Evolutionary conservation across 2,888 invertebrate species (phyloP).

Genomic region (Drosophila niveifrons): DNA sequence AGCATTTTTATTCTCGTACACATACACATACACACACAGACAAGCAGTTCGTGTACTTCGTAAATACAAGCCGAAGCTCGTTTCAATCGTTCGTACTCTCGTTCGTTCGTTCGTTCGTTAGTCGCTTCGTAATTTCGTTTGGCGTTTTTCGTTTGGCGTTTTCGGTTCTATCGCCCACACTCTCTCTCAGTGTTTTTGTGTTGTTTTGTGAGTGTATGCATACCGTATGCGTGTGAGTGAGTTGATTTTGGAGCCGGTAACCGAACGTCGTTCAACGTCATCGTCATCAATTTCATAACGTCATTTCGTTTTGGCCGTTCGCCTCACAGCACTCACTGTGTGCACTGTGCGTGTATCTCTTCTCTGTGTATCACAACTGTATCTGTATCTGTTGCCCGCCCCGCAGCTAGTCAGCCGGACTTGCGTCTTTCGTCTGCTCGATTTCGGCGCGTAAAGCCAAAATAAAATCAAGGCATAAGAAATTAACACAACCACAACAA

Average conservation of each 20-base stretch:
- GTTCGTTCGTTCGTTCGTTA: slow-evolving; percentile 25
- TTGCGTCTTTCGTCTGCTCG: slow-evolving; percentile 49
- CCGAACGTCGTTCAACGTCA: slow-evolving; percentile 56
- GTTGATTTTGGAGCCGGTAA: slow-evolving; percentile 40
- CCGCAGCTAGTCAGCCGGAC: slow-evolving; percentile 52
- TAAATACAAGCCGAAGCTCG: not conserved
- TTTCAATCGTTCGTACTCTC: slow-evolving; percentile 10
- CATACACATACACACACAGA: slow-evolving; percentile 6
- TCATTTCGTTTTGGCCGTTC: slow-evolving; percentile 59
- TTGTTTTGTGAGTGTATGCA: slow-evolving; percentile 6
- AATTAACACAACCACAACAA: not conserved
- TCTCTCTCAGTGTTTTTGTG: not conserved
- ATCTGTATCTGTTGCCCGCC: slow-evolving; percentile 12
- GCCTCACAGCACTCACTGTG: slow-evolving; percentile 35
- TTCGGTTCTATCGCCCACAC: slow-evolving; percentile 28
- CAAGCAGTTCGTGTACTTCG: not conserved
- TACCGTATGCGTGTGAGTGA: slow-evolving; percentile 24
- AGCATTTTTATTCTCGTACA: slow-evolving; percentile 33
- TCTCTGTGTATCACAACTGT: slow-evolving; percentile 33
- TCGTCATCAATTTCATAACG: slow-evolving; percentile 71
- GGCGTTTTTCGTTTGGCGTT: slow-evolving; percentile 1
- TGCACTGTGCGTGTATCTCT: slow-evolving; percentile 48
- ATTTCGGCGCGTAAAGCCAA: slow-evolving; percentile 33
- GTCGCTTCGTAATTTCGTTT: slow-evolving; percentile 23
- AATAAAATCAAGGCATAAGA: not conserved